Evolutionary conservation across 1,140 invertebrate species (phyloP), one percentile per base, ranked within the genome.

Genomic region (Manduca sexta): DNA sequence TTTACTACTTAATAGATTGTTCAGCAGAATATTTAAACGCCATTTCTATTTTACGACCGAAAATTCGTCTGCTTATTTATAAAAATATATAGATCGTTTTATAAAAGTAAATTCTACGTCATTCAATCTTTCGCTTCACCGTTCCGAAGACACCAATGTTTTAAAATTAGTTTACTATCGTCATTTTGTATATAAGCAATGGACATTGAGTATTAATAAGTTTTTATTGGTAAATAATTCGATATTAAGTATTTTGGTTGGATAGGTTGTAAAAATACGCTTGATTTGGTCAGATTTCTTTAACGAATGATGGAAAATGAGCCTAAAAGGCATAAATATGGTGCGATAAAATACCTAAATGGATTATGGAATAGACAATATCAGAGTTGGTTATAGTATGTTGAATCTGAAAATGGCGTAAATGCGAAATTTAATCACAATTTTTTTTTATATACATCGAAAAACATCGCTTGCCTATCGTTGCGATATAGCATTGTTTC

Each of bases 31-130:
- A 21, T 43, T 50, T n/a, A 10, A 44, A 15, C 48, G 35, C 43
- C 49, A 48, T 14, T 40, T 52, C 39, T 54, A 55, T 64, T 64
- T 60, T 55, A 57, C 42, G 29, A 58, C 59, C 42, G 49, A 17
- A 54, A 60, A 58, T 60, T 64, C 56, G 65, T 62, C 62, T 65
- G 69, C 66, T 66, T 56, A 61, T 69, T 69, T 74, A 67, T 65
- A 56, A 64, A 52, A 59, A 49, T 64, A 57, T 55, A 63, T 56
- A 55, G 49, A 69, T 59, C 41, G 49, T 59, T 72, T 67, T 69
- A 59, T 64, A 64, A 57, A 57, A 51, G 21, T 26, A 26, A 26
- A 26, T 26, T n/a, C n/a, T n/a, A n/a, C 21, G 21, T 26, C 21
- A 26, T 26, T 26, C 4, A 26, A 26, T 5, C 21, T 26, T 26